Percentiles rank a stretch among this genome's conserved stretches.
phyloP scores from a whole-genome alignment of 2,113 vertebrate genomes.

The Trogon surrucura region DNA sequence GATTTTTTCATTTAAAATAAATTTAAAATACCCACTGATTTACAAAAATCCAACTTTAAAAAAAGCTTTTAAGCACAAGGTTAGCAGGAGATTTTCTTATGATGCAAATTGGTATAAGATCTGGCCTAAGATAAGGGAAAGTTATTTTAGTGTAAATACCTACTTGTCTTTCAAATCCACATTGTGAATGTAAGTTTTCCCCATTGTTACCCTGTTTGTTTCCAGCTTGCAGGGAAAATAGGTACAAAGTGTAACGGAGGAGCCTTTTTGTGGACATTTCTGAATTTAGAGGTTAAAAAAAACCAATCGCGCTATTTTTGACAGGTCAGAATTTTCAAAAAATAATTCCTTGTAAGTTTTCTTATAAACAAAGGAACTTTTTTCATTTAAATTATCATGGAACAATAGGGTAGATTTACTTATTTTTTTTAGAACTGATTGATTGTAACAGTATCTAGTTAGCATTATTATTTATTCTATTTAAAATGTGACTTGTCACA shows the following conservation, averaged over 20 bases:
- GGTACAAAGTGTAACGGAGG: too few relatives aligned
- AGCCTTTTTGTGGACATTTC: not conserved
- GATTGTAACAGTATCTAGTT: not conserved
- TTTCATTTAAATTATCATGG: not conserved
- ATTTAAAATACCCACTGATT: not conserved
- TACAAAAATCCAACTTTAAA: not conserved
- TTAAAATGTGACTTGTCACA: not conserved
- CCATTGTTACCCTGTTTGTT: not conserved
- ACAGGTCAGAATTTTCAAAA: not conserved
- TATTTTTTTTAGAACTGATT: not conserved
- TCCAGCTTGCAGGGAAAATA: not conserved
- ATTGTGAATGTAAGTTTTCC: not conserved
- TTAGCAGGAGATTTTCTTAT: not conserved
- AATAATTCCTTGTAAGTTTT: not conserved
- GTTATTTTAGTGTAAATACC: not conserved
- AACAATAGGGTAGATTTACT: not conserved
- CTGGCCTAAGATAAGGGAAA: not conserved
- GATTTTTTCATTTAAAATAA: conserved; percentile 13
- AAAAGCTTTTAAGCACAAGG: not conserved
- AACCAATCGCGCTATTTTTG: not conserved
- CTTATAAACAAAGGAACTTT: not conserved
- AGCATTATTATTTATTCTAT: not conserved
- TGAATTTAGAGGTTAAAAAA: not conserved
- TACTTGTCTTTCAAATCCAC: not conserved
- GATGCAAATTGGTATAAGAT: not conserved